Percentiles rank a stretch among this genome's conserved stretches.
Conservation (phyloP, 2,113 vertebrate species). For the Marcusenius ussheri region DNA sequence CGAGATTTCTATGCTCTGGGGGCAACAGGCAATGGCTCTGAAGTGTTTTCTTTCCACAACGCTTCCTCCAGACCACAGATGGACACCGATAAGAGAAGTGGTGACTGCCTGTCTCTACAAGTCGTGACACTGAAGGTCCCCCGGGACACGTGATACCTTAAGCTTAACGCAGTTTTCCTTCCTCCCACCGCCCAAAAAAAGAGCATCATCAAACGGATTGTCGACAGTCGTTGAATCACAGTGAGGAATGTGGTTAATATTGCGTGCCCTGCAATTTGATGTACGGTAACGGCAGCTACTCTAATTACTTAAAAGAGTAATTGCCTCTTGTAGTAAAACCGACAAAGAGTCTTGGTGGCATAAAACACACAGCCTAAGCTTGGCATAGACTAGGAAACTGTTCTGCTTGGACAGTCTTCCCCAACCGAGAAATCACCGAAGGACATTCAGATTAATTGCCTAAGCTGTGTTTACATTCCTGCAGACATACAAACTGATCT, state of each 20-base stretch:
- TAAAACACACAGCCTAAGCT: not conserved
- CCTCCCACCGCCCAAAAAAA: not conserved
- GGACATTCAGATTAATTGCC: not conserved
- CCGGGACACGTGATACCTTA: constrained; percentile 51
- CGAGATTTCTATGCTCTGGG: not conserved
- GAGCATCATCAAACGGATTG: not conserved
- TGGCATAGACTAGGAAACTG: not conserved
- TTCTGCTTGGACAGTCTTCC: not conserved
- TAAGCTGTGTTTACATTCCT: not conserved
- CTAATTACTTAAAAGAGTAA: constrained; percentile 1
- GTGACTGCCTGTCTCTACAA: constrained; percentile 46
- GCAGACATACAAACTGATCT: not conserved
- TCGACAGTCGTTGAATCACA: not conserved
- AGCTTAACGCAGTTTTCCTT: not conserved
- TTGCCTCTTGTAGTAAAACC: not conserved
- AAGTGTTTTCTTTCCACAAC: constrained; percentile 51
- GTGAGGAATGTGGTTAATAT: not conserved
- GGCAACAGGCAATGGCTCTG: constrained; percentile 4
- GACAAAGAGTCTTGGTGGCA: not conserved
- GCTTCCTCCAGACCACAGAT: constrained; percentile 58
- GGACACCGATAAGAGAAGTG: constrained; percentile 54
- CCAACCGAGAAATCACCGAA: not conserved
- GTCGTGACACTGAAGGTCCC: constrained; percentile 65
- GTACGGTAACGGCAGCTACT: not conserved
- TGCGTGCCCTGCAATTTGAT: not conserved